Evolutionary conservation across 2,113 vertebrate species (phyloP), one percentile per base, ranked within the genome.

Genomic region (Erythrocercus mccallii): DNA sequence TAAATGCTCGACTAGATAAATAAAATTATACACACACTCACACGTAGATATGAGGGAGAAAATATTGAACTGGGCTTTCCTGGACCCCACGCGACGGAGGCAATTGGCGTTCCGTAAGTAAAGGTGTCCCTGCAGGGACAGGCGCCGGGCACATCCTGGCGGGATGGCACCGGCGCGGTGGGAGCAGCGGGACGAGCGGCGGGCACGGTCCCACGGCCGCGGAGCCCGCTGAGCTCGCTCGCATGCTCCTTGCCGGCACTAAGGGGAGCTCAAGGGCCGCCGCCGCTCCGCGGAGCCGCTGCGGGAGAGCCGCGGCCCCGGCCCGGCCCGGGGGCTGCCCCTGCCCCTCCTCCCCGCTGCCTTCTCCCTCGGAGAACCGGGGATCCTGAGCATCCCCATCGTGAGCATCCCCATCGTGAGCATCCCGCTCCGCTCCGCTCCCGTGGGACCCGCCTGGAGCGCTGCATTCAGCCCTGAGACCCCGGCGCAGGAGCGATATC

Each of bases 81-180:
- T 71, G 60, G 82, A 92, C 98, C 89, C 91, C 88, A 18, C 60
- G 90, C 64, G 88, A 96, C 95, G 96, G 91, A 86, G 82, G 80
- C 96, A 88, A 98, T 98, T 98, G 97, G 92, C 98, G 97, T 97
- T 96, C 95, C 79, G 95, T 94, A 12, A 22, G 10, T 4, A 12
- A 56, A 33, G 5, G 8, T 58, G 31, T 15, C 56, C 51, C 31
- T 35, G 48, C 16, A 2, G 30, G 27, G 54, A 27, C n/a, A 9
- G 6, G 1, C 5, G 27, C 82, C 15, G 74, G 35, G 1, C 21
- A 0, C 9, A 5, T 17, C 54, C 40, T 6, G 11, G 1, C 2
- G 22, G 64, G 47, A 21, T 28, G 51, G 10, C 53, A 20, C 7
- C 3, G 20, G 44, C 44, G 44, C 44, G 44, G 44, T 45, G 44